A percentile compares a stretch with the other conserved stretches of the same genome.
These are phyloP conservation scores for Brachyrhaphis roseni DNA, from an alignment of 2,797 vertebrate genomes.

Conservation along the genomic window DNA sequence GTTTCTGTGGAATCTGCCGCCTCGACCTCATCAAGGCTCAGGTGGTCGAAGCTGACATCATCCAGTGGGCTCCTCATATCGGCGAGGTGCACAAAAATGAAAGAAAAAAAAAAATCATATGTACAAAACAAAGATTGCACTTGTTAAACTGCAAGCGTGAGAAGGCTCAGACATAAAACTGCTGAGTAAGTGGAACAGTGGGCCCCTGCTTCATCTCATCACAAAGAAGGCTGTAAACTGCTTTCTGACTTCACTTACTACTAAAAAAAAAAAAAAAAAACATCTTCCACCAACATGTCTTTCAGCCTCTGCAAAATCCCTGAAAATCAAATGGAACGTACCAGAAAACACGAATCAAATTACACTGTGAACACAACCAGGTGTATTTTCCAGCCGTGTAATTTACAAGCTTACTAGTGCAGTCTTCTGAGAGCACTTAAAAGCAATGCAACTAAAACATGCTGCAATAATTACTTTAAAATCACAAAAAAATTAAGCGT, in stretches of 20 bases:
- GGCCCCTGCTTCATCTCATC: conserved; percentile 19
- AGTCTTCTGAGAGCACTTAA: conserved; percentile 46
- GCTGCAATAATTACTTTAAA: conserved; percentile 60
- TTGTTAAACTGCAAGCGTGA: conserved; percentile 68
- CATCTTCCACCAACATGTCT: conserved; percentile 33
- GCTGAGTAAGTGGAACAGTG: conserved; percentile 34
- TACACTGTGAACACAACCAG: conserved; percentile 47
- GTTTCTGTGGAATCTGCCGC: conserved; percentile 25
- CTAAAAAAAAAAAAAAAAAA: conserved; percentile 11
- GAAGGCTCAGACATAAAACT: conserved; percentile 34
- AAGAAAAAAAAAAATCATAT: conserved; percentile 36
- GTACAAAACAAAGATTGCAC: conserved; percentile 77
- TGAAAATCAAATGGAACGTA: conserved; percentile 74
- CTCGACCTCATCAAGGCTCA: conserved; percentile 57
- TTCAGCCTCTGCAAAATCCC: conserved; percentile 70
- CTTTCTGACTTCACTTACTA: conserved; percentile 18
- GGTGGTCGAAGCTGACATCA: conserved; percentile 46
- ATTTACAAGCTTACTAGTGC: conserved; percentile 76
- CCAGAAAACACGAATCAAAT: conserved; percentile 56
- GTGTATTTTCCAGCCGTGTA: conserved; percentile 30
- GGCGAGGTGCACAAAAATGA: conserved; percentile 28
- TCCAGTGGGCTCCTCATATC: conserved; percentile 32
- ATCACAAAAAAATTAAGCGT: conserved; percentile 37
- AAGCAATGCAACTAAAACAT: conserved; percentile 51
- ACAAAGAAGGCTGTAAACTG: conserved; percentile 33